Base-by-base conservation (phyloP, 2,888 invertebrate species). In the Acanthosoma haemorrhoidale region DNA sequence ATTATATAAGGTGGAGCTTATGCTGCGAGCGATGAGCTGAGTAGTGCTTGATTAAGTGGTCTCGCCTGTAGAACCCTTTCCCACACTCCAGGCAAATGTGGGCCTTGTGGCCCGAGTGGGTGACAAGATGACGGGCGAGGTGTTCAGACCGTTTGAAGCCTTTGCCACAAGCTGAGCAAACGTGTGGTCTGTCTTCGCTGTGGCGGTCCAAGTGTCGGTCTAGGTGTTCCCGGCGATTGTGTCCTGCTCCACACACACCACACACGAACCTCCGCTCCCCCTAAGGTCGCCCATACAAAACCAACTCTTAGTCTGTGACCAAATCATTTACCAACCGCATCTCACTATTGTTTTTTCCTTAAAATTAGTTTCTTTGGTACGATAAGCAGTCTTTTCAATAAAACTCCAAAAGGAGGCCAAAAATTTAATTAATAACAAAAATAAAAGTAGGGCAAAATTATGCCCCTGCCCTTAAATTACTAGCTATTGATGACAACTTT, bases 21-120 rank as follows among this genome's bases (percentile, higher is more conserved):
- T 43, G 64, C 16, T 39, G 64, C 18, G 25, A 21, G n/a, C 64
- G 36, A 73, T 83, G 83, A 4, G 82, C 82, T 73, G 82, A 81
- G 2, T 79, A 76, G 70, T 83, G 83, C 72, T 83, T 84, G 66
- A 81, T 81, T 39, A 84, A 76, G 72, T 83, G 83, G 76, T 83
- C 83, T 71, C 83, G 82, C 5, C 83, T 78, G 16, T 82, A 82
- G 73, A 83, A 83, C 0, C 81, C 81, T 71, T 83, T 83, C 5
- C 80, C 80, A 74, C 84, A 84, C 31, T 81, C 80, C 6, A 77
- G 76, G 70, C 76, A 77, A 18, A 76, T 73, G 67, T 76, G 76
- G 61, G 81, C 81, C 72, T 83, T 83, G 74, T 82, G 81, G 4
- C 83, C 83, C 0, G 83, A 82, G 73, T 84, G 84, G 64, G 82